Evolutionary conservation across 1,140 invertebrate species (phyloP).

Genomic region (Lutraria rhynchaena): DNA sequence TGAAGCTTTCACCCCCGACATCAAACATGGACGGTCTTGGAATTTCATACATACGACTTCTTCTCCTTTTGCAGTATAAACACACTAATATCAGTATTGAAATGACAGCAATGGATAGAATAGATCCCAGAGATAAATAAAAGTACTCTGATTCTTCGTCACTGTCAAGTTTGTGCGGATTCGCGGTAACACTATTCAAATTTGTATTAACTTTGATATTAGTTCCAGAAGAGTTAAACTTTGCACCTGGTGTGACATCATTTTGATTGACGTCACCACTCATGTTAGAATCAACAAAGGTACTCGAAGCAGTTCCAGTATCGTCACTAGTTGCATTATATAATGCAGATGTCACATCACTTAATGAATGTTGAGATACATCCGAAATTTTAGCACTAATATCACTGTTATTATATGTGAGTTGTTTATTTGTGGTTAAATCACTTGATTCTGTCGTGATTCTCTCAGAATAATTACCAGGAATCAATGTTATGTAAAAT

Average conservation of each 20-base stretch:
- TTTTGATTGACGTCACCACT: background rate
- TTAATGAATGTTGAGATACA: no score
- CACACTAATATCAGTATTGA: constrained; percentile 30
- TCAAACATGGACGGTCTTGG: no score
- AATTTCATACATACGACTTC: constrained; percentile 4
- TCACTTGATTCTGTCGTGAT: no score
- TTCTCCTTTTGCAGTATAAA: constrained; percentile 16
- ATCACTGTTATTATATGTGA: no score
- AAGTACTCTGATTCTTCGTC: constrained; percentile 8
- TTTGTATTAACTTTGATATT: no score
- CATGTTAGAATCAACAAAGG: background rate
- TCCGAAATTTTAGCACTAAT: no score
- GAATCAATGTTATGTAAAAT: no score
- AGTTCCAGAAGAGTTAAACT: background rate
- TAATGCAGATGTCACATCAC: no score
- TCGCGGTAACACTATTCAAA: background rate
- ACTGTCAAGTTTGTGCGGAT: background rate
- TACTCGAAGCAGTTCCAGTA: no score
- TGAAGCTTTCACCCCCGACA: background rate
- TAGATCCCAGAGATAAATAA: constrained; percentile 18
- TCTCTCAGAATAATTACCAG: no score
- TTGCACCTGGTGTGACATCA: background rate
- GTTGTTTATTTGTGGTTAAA: no score
- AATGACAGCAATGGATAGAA: constrained; percentile 12
- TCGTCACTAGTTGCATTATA: no score